Evolutionary conservation across 1,140 invertebrate genomes (phyloP), one percentile per base, ranked within the genome.

Genomic region (Acromyrmex charruanus): DNA sequence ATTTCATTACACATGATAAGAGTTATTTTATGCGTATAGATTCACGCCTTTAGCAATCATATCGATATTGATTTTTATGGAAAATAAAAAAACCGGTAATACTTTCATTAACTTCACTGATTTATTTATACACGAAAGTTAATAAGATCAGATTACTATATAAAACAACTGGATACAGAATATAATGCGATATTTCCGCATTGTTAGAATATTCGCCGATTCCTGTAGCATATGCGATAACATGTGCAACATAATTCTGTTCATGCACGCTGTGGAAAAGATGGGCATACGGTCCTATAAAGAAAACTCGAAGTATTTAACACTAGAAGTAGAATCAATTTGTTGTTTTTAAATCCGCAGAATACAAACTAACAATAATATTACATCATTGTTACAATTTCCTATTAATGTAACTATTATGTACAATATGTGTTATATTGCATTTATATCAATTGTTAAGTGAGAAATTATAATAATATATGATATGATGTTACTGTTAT

Each of bases 231-330:
- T 98, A 98, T 0, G 96, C 97, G 75, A 99, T 97, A 0, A 97
- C 98, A 93, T 98, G 97, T n/a, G 97, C 97, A 2, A 99, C 97
- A 93, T 98, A 99, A 91, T 97, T 97, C 93, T 99, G 98, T 93
- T 99, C 98, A 92, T 99, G 98, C 0, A 98, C 97, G 39, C 97
- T 97, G 90, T 98, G 97, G 90, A 99, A 98, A 4, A 99, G 95
- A 95, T 99, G 98, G 0, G 98, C 97, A 95, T 97, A 97, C 3
- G 98, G 98, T 81, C 99, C 98, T 98, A 93, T n/a, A 94, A 92
- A 89, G 89, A 81, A 53, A 65, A 85, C 9, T 31, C 7, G 0
- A 55, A 0, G 51, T 66, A 51, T 31, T 53, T 53, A 44, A 44
- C 9, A 44, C 39, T 44, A 53, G 28, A 31, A 31, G 28, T 31